phyloP scores from a whole-genome alignment of 2,797 vertebrate species.

The Ambastaia sidthimunki region DNA sequence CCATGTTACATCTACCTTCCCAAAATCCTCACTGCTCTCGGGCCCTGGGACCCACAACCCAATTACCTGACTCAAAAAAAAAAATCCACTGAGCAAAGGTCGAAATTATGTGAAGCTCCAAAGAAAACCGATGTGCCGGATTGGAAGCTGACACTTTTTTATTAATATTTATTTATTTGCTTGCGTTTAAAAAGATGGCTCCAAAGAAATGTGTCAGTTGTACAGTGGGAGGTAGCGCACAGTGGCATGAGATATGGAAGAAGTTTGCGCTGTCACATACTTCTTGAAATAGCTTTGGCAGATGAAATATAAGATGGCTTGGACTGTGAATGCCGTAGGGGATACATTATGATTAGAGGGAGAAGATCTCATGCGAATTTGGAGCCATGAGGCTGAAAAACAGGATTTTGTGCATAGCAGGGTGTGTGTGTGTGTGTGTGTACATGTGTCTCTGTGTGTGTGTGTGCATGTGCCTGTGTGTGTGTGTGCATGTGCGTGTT shows the following conservation, averaged over 20 bases:
- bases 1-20: conserved; percentile 55
- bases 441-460: conserved; percentile 33
- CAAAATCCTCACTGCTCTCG: conserved; percentile 51
- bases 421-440: conserved; percentile 15
- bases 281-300: conserved; percentile 58
- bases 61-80: conserved; percentile 68
- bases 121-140: conserved; percentile 2
- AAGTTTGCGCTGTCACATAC: conserved; percentile 37
- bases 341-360: conserved; percentile 59
- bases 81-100: conserved; percentile 16
- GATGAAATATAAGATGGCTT: conserved; percentile 60
- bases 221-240: conserved; percentile 34
- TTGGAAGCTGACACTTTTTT: conserved; percentile 10
- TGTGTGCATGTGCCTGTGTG: conserved; percentile 23
- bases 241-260: conserved; percentile 32
- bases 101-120: conserved; percentile 23
- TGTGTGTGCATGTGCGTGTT: conserved; percentile 45
- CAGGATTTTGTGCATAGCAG: conserved; percentile 51
- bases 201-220: conserved; percentile 12
- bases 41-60: conserved; percentile 67
- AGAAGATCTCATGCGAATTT: conserved; percentile 50
- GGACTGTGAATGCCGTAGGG: conserved; percentile 50
- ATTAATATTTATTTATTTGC: conserved; percentile 36
- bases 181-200: conserved; percentile 10
- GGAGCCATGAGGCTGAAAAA: conserved; percentile 58